These are phyloP conservation scores for Gopherus evgoodei DNA, from an alignment of 2,113 vertebrate species.

Conservation along the genomic window DNA sequence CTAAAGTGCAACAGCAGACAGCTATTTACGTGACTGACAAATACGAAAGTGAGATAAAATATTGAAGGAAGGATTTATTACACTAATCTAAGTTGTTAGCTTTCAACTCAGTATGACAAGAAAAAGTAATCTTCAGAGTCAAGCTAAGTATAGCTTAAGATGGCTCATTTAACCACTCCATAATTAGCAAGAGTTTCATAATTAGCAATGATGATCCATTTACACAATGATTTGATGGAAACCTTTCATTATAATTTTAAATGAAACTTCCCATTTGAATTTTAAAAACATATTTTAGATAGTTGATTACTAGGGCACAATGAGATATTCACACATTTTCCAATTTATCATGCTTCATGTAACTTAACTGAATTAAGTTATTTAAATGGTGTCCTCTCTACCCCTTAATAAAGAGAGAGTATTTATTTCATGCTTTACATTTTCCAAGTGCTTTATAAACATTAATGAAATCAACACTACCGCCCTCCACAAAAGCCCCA, in stretches of 20 bases:
- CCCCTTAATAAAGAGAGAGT: neutral
- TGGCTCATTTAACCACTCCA: accelerated
- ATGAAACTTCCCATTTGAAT: neutral
- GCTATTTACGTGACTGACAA: neutral
- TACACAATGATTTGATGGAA: neutral
- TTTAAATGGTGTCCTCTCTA: neutral
- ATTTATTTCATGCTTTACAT: neutral
- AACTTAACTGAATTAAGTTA: neutral
- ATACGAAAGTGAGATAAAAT: neutral
- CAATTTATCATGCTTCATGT: conserved; percentile 5
- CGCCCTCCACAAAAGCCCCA: accelerated
- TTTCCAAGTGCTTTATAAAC: neutral
- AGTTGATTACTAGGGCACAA: neutral
- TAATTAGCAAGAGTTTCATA: neutral
- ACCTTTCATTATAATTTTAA: neutral
- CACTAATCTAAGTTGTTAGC: neutral
- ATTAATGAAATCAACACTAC: neutral
- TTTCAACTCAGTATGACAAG: neutral
- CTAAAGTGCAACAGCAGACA: neutral
- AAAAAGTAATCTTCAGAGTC: neutral
- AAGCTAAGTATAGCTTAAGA: neutral
- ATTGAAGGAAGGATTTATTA: neutral
- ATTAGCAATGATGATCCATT: neutral
- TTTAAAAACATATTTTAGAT: neutral
- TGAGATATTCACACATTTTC: neutral